Percentiles rank a stretch among this genome's conserved stretches.
Conservation (phyloP, 2,888 invertebrate species). For the Rhaphigaster nebulosa region DNA sequence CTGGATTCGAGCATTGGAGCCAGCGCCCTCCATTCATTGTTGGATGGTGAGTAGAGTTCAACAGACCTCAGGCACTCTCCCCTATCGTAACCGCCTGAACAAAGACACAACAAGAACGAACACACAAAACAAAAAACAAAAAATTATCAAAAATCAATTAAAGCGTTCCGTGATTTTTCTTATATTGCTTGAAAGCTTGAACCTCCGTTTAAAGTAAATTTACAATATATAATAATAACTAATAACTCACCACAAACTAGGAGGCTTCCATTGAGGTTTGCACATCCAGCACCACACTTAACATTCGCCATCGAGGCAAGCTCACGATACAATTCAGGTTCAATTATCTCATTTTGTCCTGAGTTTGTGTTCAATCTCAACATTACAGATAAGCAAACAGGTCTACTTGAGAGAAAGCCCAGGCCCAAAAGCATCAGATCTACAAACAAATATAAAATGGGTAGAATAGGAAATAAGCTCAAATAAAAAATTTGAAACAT, state of each 20-base stretch:
- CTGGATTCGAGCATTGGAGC: slow-evolving; percentile 81
- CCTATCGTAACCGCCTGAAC: slow-evolving; percentile 81
- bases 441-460: slow-evolving; percentile 64
- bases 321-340: slow-evolving; percentile 67
- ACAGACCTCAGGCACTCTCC: slow-evolving; percentile 84
- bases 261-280: slow-evolving; percentile 78
- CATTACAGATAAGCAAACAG: slow-evolving; percentile 76
- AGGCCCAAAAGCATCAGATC: slow-evolving; percentile 77
- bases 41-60: slow-evolving; percentile 80
- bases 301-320: slow-evolving; percentile 60
- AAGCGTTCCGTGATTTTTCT: slow-evolving; percentile 34
- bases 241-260: slow-evolving; percentile 80
- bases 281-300: slow-evolving; percentile 79
- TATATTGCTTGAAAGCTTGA: slow-evolving; percentile 6
- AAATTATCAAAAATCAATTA: slow-evolving; percentile 43
- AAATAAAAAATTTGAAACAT: neutral
- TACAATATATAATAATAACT: slow-evolving; percentile 62
- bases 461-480: neutral
- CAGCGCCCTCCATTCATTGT: slow-evolving; percentile 79
- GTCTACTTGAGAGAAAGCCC: slow-evolving; percentile 75
- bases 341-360: slow-evolving; percentile 64
- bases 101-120: slow-evolving; percentile 51
- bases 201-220: neutral
- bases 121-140: slow-evolving; percentile 49
- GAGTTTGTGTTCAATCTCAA: slow-evolving; percentile 71